Conservation (phyloP, 2,888 invertebrate species). For the Kuschelorhynchus macadamiae region DNA sequence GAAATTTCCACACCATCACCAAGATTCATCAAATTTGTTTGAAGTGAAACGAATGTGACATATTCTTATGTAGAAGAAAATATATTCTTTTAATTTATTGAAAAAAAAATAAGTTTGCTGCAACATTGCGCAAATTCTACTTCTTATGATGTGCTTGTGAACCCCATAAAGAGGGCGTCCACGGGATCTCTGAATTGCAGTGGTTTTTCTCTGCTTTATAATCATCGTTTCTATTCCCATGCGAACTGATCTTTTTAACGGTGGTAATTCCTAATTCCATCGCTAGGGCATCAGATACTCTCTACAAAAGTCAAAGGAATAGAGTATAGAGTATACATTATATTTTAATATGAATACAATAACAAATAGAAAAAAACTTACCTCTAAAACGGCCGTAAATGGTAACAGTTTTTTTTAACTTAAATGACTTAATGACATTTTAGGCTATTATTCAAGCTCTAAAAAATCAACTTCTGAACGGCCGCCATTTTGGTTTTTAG, state of each 20-base stretch:
- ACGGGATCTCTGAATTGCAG: background rate
- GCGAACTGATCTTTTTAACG: constrained; percentile 4
- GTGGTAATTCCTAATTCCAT: background rate
- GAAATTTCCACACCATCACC: background rate
- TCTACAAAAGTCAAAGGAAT: too few species aligned
- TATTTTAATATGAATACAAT: background rate
- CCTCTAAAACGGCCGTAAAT: too few species aligned
- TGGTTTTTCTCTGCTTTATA: background rate
- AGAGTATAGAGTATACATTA: background rate
- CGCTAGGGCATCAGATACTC: too few species aligned
- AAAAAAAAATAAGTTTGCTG: too few species aligned
- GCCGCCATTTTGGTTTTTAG: too few species aligned
- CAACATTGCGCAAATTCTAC: background rate
- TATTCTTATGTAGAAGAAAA: background rate
- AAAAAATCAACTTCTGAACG: too few species aligned
- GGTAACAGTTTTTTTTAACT: too few species aligned
- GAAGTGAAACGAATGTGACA: constrained; percentile 3
- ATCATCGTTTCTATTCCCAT: background rate
- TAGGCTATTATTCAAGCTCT: too few species aligned
- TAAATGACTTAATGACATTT: too few species aligned
- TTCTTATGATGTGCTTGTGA: constrained; percentile 3
- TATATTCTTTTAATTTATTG: too few species aligned
- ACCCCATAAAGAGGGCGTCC: background rate
- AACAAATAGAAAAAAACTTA: background rate
- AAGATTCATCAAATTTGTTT: background rate